These are phyloP conservation scores for Stenopsyche tienmushanensis DNA, from an alignment of 1,140 invertebrate species.

Conservation along the genomic window DNA sequence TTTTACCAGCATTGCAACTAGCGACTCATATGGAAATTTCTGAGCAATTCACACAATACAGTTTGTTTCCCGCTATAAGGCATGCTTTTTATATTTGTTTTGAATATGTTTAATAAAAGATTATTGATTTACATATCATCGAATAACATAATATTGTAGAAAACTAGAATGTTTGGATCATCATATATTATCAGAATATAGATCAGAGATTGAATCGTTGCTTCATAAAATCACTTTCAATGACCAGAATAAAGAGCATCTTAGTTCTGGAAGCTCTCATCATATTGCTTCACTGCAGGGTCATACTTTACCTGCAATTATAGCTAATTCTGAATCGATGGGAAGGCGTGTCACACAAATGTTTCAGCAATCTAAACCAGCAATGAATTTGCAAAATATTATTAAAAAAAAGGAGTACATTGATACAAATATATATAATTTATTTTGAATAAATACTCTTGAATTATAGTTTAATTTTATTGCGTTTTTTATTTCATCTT, in stretches of 20 bases:
- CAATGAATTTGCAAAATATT: slow-evolving; percentile 54
- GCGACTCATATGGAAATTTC: slow-evolving; percentile 33
- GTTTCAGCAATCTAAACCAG: slow-evolving; percentile 53
- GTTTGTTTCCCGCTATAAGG: slow-evolving; percentile 37
- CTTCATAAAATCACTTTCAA: slow-evolving; percentile 42
- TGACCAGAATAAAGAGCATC: slow-evolving; percentile 9
- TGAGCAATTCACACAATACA: slow-evolving; percentile 33
- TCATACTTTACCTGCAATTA: slow-evolving; percentile 37
- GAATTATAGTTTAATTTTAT: not conserved
- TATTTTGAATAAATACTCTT: not conserved
- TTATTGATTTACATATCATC: too few relatives aligned
- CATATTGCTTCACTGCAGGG: slow-evolving; percentile 10
- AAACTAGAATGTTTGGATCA: slow-evolving; percentile 32
- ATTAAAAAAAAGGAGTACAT: slow-evolving; percentile 51
- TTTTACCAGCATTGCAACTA: slow-evolving; percentile 36
- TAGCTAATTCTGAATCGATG: slow-evolving; percentile 49
- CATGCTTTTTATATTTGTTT: slow-evolving; percentile 11
- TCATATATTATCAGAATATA: slow-evolving; percentile 44
- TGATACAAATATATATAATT: not conserved
- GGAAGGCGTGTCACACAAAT: slow-evolving; percentile 52
- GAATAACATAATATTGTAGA: slow-evolving; percentile 17
- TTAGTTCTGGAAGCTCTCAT: slow-evolving; percentile 9
- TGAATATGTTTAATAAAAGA: too few relatives aligned
- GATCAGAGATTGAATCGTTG: slow-evolving; percentile 49
- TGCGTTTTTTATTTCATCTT: too few relatives aligned